Conservation (phyloP, 2,797 vertebrate species). For the Epinephelus coioides region DNA sequence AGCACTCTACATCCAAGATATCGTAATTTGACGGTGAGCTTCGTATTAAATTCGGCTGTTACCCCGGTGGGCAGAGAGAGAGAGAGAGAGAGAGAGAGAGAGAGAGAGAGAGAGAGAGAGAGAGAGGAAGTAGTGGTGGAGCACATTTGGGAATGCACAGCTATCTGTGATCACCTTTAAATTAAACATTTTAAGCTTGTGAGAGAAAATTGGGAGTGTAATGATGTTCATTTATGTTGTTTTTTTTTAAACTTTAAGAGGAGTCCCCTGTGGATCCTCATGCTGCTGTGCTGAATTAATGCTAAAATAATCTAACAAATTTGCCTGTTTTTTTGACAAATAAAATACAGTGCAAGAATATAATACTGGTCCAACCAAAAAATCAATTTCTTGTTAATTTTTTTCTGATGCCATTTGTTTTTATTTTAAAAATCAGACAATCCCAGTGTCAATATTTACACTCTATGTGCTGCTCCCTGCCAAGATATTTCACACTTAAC, state of each 20-base stretch:
- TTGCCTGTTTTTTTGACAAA: not conserved
- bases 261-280: not conserved
- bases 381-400: not conserved
- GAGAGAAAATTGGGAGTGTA: conserved; percentile 8
- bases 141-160: not conserved
- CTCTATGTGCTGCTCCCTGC: not conserved
- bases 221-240: conserved; percentile 28
- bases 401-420: not conserved
- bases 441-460: not conserved
- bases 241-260: not conserved
- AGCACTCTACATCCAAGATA: conserved; percentile 53
- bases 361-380: not conserved
- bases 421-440: not conserved
- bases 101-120: not conserved
- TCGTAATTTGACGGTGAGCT: conserved; percentile 68
- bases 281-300: not conserved
- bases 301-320: not conserved
- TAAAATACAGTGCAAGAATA: not conserved
- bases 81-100: not conserved
- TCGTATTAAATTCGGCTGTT: conserved; percentile 54
- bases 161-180: conserved; percentile 40
- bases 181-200: conserved; percentile 35
- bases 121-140: not conserved
- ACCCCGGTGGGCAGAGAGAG: conserved; percentile 18
- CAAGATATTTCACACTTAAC: not conserved